A percentile compares a stretch with the other conserved stretches of the same genome.
Evolutionary conservation across 2,797 vertebrate species (phyloP).

Genomic region (Micromesistius poutassou): DNA sequence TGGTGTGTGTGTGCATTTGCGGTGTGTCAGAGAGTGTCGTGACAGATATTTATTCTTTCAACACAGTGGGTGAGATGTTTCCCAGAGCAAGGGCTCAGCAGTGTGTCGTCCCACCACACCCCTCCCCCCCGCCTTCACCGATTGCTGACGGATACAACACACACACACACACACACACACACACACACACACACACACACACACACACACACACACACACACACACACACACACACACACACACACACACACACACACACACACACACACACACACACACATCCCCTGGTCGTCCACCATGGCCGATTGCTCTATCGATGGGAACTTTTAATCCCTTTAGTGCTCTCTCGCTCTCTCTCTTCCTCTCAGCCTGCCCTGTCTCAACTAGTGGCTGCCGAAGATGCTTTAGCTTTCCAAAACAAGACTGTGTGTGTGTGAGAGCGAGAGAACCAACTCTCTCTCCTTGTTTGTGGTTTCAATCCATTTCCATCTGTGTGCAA

Average conservation of each 20-base stretch:
- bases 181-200: too few species aligned
- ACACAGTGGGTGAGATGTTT: too few species aligned
- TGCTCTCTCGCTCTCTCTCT: background rate
- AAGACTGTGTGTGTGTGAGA: background rate
- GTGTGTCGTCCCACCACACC: too few species aligned
- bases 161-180: too few species aligned
- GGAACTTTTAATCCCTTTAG: background rate
- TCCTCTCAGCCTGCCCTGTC: background rate
- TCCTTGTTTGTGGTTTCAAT: slow-evolving; percentile 48
- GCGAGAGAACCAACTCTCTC: slow-evolving; percentile 40
- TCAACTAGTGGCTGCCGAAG: background rate
- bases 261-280: background rate
- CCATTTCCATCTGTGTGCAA: slow-evolving; percentile 35
- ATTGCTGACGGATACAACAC: too few species aligned
- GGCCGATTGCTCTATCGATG: background rate
- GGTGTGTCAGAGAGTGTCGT: background rate
- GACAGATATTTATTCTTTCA: too few species aligned
- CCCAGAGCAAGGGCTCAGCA: too few species aligned
- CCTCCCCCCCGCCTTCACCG: too few species aligned
- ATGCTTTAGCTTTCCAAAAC: too few species aligned
- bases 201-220: too few species aligned
- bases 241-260: background rate
- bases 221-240: background rate
- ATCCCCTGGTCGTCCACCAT: background rate
- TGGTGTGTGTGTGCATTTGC: background rate